Base-by-base conservation (phyloP, 2,113 vertebrate genomes). In the Leptobrachium ailaonicum region DNA sequence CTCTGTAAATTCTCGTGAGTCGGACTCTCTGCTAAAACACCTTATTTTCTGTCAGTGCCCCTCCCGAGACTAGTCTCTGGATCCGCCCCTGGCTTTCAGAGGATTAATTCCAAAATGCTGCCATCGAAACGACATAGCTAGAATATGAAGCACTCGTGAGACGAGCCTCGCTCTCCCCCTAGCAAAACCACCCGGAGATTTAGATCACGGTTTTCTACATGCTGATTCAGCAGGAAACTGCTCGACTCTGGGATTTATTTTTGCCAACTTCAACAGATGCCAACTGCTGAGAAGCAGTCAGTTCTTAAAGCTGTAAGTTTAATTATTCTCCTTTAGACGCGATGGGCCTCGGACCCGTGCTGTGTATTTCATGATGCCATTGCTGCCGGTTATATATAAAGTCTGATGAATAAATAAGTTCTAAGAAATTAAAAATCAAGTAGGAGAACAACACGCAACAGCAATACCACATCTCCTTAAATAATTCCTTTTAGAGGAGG, bases 191-290 rank as follows among this genome's bases (percentile, higher is more conserved):
- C 64, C 66, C 63, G 2, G 71, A 73, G 78, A 74, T 74, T 80
- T 74, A 80, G 41, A 80, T 80, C 78, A 68, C 78, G 32, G 45
- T 74, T n/a, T 69, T 41, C 9, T 58, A 12, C 64, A 62, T 13
- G 71, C 78, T 74, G 71, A 74, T 80, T 74, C 77, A 73, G 78
- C 71, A 69, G 78, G 78, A 80, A 80, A 41, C 53, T 74, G 64
- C 50, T 71, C 64, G 71, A 71, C 78, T 44, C 1, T 73, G 32
- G 78, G 71, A 47, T 67, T 74, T 80, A 74, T 74, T 80, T 74
- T 80, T 80, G 78, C 78, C 71, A 74, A 47, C 78, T 80, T 80
- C 78, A 80, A 80, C 78, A 80, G 78, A 80, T 74, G 78, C 78
- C 78, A 80, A 80, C 78, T 54, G 78, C 78, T 80, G 78, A 74